Evolutionary conservation across 2,888 invertebrate species (phyloP), one percentile per base, ranked within the genome.

Genomic region (Ferdinandea cuprea): DNA sequence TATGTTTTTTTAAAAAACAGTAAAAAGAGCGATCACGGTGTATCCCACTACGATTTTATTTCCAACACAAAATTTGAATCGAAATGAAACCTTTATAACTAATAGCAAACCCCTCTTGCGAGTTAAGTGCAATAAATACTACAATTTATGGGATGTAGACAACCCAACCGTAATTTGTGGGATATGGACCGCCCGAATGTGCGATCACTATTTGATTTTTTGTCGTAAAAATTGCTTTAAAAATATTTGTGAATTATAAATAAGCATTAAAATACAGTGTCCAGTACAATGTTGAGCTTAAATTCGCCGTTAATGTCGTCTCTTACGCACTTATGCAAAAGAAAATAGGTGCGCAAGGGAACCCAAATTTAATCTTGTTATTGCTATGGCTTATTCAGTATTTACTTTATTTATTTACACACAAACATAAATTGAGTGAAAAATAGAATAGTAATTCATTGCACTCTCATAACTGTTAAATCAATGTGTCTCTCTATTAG

Each of bases 81-180:
- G 25, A 19, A 1, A 11, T 11, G 19, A 21, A 40, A 42, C 21
- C 5, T 19, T 37, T 37, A 42, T 19, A 32, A 19, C 11, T 25
- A 35, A 8, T 5, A 35, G n/a, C 17, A 9, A 25, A 2, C 25
- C 25, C 25, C 25, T 5, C 25, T 25, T 25, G 25, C 2, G 25
- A 25, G 25, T 25, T 25, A 5, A 25, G 5, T 25, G 5, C 8
- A 56, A 28, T 42, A 17, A 15, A 17, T 30, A 1, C 35, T 46
- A 63, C 63, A 63, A 63, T 63, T 63, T 15, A 25, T 0, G 21
- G 63, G 63, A 25, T 63, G 63, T 63, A 46, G 35, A 3, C 63
- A 63, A 63, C 63, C 21, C 15, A n/a, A 63, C 15, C 63, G 32
- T 46, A 46, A 21, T 6, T 25, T 63, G 63, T 63, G 48, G 25